A percentile compares a stretch with the other conserved stretches of the same genome.
These are phyloP conservation scores for Prionailurus bengalensis DNA, from an alignment of 2,113 vertebrate genomes.

Conservation along the genomic window DNA sequence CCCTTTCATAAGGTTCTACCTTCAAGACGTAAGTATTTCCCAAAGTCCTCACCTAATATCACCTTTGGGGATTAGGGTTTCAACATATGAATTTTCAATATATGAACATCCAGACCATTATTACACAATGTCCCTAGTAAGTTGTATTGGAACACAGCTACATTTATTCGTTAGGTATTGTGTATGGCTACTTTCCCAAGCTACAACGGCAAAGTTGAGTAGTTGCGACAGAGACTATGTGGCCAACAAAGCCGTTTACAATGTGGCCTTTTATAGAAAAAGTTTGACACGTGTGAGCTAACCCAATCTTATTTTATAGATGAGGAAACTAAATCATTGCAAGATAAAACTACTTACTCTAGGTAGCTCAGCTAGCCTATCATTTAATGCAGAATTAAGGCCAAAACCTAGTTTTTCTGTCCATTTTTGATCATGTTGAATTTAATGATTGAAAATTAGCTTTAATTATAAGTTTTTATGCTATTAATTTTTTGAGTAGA, in stretches of 20 bases:
- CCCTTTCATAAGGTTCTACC: background rate
- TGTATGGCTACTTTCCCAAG: background rate
- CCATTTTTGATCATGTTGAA: constrained; percentile 14
- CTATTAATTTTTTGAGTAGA: background rate
- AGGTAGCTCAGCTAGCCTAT: background rate
- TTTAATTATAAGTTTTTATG: background rate
- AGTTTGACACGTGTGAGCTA: background rate
- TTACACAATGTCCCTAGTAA: background rate
- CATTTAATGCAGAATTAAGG: background rate
- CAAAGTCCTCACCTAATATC: background rate
- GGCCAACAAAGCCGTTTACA: background rate
- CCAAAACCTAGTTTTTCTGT: background rate
- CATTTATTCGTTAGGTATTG: background rate
- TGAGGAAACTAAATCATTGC: background rate
- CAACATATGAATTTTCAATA: background rate
- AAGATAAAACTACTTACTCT: background rate
- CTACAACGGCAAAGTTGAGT: background rate
- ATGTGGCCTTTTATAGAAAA: background rate
- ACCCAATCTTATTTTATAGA: background rate
- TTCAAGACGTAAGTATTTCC: background rate
- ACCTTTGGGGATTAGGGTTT: background rate
- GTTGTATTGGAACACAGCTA: background rate
- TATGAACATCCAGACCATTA: background rate
- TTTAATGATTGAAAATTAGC: background rate
- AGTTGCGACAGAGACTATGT: background rate